Base-by-base conservation (phyloP, 2,113 vertebrate genomes). In the Corvus moneduloides region DNA sequence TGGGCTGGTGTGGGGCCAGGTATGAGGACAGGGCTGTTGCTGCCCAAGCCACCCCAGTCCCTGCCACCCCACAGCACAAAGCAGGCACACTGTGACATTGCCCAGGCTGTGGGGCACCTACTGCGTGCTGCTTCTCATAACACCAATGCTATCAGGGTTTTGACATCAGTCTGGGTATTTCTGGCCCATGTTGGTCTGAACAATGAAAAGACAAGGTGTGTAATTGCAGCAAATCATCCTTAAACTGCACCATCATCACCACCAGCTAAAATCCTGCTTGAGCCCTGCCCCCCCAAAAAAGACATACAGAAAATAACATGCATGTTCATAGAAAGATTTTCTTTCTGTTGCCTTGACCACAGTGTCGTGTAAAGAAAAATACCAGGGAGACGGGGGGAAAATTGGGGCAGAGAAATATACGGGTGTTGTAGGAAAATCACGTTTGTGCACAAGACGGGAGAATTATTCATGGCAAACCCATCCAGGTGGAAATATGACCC, bases 261-360 rank as follows among this genome's bases (percentile, higher is more conserved):
- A 48, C 15, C 51, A 41, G 33, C 62, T 76, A 62, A 93, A 95
- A 88, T 76, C 26, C 32, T 75, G 24, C 52, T 61, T 55, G 37
- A 93, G 33, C 37, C 11, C 39, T 51, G 17, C 13, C 20, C 51
- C n/a, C 30, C 48, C 22, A 24, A 44, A 58, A 80, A 44, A 73
- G 28, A 71, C 1, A 1, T 74, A 32, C 27, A 80, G 55, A 83
- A 86, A 93, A 58, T 79, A 90, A 39, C 66, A 22, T 80, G 33
- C 33, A 39, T 4, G 6, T 62, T 88, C 33, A 30, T 4, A 74
- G 71, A 66, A 73, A 72, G 33, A 56, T 95, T 91, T 96, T 82
- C 26, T 82, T 95, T 71, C 73, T 85, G 91, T 97, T 97, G 63
- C 84, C 93, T 96, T 97, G 90, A 84, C 87, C 91, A 91, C 87